Base-by-base conservation (phyloP, 2,888 invertebrate genomes). In the Agriotes lineatus region DNA sequence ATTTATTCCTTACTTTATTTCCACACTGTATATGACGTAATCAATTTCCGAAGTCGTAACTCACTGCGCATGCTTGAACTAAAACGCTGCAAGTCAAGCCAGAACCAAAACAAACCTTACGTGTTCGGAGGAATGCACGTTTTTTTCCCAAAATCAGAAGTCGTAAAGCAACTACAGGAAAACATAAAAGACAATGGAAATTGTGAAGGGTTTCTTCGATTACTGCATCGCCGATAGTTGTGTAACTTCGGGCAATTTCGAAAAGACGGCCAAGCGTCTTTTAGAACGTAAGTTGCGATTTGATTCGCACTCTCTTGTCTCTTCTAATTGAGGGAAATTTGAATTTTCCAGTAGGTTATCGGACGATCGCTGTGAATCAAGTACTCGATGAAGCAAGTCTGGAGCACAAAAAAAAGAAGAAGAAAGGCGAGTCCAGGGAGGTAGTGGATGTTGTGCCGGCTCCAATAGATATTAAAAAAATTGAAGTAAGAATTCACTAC, bases 311-410 rank as follows among this genome's bases (percentile, higher is more conserved):
- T n/a, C n/a, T n/a, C n/a, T n/a, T n/a, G n/a, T n/a, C n/a, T n/a
- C n/a, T n/a, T n/a, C n/a, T n/a, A n/a, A n/a, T n/a, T n/a, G n/a
- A n/a, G n/a, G n/a, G n/a, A n/a, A n/a, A n/a, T n/a, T n/a, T n/a
- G n/a, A n/a, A n/a, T n/a, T 30, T 82, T 83, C 39, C 72, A 90
- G 90, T 90, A 78, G 93, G 93, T 42, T 94, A 90, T 78, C 87
- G 88, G 76, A 92, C 93, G 0, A 85, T 94, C 50, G 94, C 93
- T 18, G 85, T 95, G 22, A 93, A 94, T 80, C 90, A 91, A 70
- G 78, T 80, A 10, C 80, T 87, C 20, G 90, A 91, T 77, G 91
- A 92, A 79, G 84, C 84, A 48, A 85, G 85, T 64, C 87, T 89
- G 54, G 90, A 89, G 72, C 83, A 86, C 0, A 88, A 87, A 52